Conservation (phyloP, 2,113 vertebrate genomes). For the Talpa occidentalis region DNA sequence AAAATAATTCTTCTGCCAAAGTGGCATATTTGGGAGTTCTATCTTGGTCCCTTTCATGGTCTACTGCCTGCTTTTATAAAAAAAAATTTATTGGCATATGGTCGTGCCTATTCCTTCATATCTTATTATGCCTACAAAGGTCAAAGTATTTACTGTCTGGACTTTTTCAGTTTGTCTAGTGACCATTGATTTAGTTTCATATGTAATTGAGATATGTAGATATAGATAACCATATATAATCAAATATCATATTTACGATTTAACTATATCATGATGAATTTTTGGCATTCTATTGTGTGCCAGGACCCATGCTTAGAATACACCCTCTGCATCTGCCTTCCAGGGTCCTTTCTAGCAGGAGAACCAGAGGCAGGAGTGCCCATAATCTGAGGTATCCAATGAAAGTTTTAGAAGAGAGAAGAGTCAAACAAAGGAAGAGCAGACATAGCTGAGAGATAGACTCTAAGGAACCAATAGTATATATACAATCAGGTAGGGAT, state of each 20-base stretch:
- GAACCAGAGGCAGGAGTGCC: neutral
- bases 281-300: neutral
- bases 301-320: neutral
- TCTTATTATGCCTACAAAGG: neutral
- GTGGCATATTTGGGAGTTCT: neutral
- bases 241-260: neutral
- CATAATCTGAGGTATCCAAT: neutral
- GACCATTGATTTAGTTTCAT: neutral
- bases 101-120: neutral
- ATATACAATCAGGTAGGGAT: neutral
- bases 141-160: conserved; percentile 5
- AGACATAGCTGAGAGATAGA: neutral
- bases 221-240: neutral
- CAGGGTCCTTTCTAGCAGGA: neutral
- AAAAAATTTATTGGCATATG: conserved; percentile 50
- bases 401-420: neutral
- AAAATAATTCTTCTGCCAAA: neutral
- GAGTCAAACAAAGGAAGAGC: neutral
- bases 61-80: conserved; percentile 52
- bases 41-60: neutral
- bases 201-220: neutral
- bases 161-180: neutral
- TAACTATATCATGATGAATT: neutral
- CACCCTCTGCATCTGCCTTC: neutral
- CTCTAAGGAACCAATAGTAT: neutral